Conservation (phyloP, 2,113 vertebrate genomes). For the Columba janthina region DNA sequence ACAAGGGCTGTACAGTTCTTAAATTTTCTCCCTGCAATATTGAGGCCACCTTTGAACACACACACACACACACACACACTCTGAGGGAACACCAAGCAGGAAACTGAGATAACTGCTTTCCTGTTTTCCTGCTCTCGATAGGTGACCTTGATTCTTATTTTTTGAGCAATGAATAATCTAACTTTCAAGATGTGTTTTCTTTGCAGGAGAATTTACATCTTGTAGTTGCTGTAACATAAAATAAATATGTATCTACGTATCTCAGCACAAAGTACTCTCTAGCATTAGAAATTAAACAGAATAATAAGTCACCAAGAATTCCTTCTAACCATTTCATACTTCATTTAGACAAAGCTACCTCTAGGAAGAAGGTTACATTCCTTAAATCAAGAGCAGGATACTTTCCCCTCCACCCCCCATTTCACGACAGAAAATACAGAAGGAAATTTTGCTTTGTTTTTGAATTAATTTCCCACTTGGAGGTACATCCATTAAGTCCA, state of each 20-base stretch:
- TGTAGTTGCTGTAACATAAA: neutral
- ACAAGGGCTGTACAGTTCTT: neutral
- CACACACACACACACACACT: accelerated
- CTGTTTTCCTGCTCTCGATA: neutral
- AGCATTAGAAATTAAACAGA: neutral
- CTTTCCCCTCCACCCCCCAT: no score
- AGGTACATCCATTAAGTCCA: neutral
- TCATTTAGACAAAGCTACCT: neutral
- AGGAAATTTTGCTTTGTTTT: neutral
- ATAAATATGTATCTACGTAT: neutral
- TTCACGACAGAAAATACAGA: neutral
- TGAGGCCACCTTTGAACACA: neutral
- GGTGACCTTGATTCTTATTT: neutral
- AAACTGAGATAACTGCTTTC: neutral
- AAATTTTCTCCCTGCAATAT: neutral
- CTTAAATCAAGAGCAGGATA: neutral
- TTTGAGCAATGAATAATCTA: neutral
- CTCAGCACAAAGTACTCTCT: neutral
- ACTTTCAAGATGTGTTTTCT: neutral
- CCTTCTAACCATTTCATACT: neutral
- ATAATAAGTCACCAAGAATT: neutral
- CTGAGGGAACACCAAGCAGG: neutral
- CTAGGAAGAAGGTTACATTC: neutral
- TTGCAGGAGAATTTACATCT: neutral
- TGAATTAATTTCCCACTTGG: neutral